phyloP scores from a whole-genome alignment of 2,113 vertebrate species.

The Sphyrna mokarran region DNA sequence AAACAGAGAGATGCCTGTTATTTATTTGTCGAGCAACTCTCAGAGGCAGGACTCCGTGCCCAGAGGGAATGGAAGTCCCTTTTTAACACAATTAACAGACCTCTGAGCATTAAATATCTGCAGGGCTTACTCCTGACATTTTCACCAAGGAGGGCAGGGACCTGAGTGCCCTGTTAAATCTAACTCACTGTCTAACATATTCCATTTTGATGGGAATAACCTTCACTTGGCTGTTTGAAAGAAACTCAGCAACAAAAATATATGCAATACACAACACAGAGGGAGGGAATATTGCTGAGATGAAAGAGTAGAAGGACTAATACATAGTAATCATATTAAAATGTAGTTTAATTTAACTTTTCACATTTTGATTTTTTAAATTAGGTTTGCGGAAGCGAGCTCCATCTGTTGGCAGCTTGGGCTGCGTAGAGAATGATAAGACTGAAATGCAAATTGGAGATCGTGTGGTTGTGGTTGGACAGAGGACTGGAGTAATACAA shows the following conservation, averaged over 20 bases:
- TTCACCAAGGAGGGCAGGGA: no score
- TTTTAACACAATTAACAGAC: not conserved
- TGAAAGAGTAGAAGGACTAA: not conserved
- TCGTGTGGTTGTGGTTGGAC: slow-evolving; percentile 84
- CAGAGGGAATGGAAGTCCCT: not conserved
- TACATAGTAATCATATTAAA: not conserved
- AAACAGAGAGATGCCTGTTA: not conserved
- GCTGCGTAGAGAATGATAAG: slow-evolving; percentile 49
- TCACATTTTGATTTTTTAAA: slow-evolving; percentile 38
- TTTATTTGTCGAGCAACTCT: not conserved
- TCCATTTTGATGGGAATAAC: not conserved
- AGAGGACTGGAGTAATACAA: slow-evolving; percentile 77
- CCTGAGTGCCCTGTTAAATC: not conserved
- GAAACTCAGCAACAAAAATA: not conserved
- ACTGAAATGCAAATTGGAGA: slow-evolving; percentile 71
- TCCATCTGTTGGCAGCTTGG: slow-evolving; percentile 55
- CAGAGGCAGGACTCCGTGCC: not conserved
- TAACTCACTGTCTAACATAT: not conserved
- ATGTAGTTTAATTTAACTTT: not conserved
- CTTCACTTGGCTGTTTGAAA: not conserved
- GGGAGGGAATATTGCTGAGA: not conserved
- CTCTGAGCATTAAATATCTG: not conserved
- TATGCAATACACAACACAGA: not conserved
- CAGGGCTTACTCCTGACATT: not conserved
- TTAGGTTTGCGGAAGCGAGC: slow-evolving; percentile 54